Evolutionary conservation across 2,113 vertebrate genomes (phyloP), one percentile per base, ranked within the genome.

Genomic region (Oostethus manadensis): DNA sequence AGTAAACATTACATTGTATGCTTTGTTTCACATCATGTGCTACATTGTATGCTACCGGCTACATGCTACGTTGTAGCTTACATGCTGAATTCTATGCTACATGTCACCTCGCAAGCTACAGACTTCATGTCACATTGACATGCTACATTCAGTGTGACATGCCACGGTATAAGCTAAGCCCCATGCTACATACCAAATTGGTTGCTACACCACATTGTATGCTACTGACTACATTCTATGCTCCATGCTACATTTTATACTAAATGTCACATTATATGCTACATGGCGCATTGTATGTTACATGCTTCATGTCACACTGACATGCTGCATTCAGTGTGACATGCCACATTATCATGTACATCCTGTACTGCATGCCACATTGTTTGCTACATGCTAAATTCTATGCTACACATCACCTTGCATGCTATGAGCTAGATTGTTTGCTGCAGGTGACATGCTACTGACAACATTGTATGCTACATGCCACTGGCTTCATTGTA

Each of bases 371-470:
- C 38, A 40, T 40, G 10, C 38, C 2, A 40, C 7, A 9, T 11
- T 40, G 38, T 38, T 10, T 2, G 4, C 8, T 38, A 38, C 7
- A 40, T 40, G 38, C 38, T 40, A 40, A 7, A 40, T 40, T 9
- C 8, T 40, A 40, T 40, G 38, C 38, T 40, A 40, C 38, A 10
- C 10, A 22, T 11, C 14, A 50, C 48, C 1, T 15, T 5, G 21
- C 3, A 10, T 26, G 26, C 33, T 76, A 66, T 75, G 80, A 71
- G 68, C 81, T 79, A 80, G 73, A 55, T 38, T 83, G 8, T 40
- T 1, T 40, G 38, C 38, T 40, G 10, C 35, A 8, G 35, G 10
- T 10, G 3, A 10, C 35, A 38, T 38, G 7, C 10, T 10, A 38
- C 33, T 33, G 33, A 33, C 33, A 33, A 33, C 38, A 40, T 40